Conservation (phyloP, 2,113 vertebrate genomes). For the Perca fluviatilis region DNA sequence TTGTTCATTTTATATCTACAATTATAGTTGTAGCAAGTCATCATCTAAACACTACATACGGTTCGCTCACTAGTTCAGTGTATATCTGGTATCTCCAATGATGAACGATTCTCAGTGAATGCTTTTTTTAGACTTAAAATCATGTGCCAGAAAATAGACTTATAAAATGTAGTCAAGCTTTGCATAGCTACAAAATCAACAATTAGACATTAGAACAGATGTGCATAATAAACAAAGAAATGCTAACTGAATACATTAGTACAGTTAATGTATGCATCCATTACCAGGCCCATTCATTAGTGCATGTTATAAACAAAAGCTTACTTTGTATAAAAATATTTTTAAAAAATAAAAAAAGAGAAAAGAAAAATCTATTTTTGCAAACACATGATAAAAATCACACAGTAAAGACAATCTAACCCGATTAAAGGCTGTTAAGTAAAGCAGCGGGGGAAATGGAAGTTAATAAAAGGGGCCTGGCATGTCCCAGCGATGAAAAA, state of each 20-base stretch:
- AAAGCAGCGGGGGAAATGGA: background rate
- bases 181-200: background rate
- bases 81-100: background rate
- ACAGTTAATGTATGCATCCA: background rate
- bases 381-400: background rate
- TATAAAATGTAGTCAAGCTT: background rate
- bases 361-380: background rate
- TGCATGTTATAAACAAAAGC: background rate
- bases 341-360: background rate
- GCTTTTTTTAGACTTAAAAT: background rate
- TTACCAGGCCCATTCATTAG: background rate
- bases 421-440: background rate
- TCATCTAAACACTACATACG: background rate
- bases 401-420: background rate
- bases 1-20: background rate
- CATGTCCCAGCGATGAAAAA: slow-evolving; percentile 49
- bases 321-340: background rate
- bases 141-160: background rate
- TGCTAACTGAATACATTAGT: background rate
- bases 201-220: background rate
- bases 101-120: background rate
- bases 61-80: background rate
- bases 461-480: slow-evolving; percentile 54
- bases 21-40: background rate
- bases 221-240: background rate